A percentile compares a stretch with the other conserved stretches of the same genome.
phyloP scores from a whole-genome alignment of 2,888 invertebrate genomes.

The Macaria liturata region DNA sequence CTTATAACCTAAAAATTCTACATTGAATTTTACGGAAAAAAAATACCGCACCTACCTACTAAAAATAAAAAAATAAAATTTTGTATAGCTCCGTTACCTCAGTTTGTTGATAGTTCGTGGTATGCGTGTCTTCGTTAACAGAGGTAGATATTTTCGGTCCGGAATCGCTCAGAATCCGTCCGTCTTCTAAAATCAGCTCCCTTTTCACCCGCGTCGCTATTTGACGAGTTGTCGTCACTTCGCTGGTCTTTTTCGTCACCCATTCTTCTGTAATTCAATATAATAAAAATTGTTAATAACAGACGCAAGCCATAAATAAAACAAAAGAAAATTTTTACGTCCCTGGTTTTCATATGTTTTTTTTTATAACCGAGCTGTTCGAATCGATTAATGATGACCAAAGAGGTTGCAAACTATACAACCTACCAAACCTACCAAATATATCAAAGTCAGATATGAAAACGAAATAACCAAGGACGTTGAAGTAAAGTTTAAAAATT shows the following conservation, averaged over 20 bases:
- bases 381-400: no score
- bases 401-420: neutral
- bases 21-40: no score
- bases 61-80: no score
- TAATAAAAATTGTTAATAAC: neutral
- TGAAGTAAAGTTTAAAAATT: constrained; percentile 17
- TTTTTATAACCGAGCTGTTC: no score
- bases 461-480: no score
- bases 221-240: constrained; percentile 94
- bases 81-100: constrained; percentile 80
- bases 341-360: no score
- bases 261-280: constrained; percentile 89
- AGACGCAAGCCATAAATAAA: no score
- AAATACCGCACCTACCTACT: neutral
- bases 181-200: constrained; percentile 94
- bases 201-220: constrained; percentile 95
- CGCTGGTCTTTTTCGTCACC: constrained; percentile 95
- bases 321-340: no score
- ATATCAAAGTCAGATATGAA: no score
- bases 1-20: no score
- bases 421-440: no score
- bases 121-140: constrained; percentile 95
- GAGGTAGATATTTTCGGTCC: constrained; percentile 96
- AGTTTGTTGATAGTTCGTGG: constrained; percentile 93
- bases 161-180: constrained; percentile 93